Conservation (phyloP, 2,888 invertebrate genomes). For the Eubasilissa splendida region DNA sequence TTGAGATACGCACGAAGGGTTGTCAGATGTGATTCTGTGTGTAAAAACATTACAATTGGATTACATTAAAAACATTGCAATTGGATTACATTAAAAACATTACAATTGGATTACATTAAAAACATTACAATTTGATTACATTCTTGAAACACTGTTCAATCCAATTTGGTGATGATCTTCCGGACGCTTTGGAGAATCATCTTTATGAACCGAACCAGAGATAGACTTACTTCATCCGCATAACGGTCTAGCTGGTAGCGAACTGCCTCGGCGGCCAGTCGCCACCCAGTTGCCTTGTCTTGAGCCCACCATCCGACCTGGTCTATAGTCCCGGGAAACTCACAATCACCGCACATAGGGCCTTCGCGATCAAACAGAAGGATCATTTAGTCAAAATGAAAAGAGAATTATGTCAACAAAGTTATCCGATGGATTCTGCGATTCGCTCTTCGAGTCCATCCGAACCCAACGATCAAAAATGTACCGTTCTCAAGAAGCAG, state of each 20-base stretch:
- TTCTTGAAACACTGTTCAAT: too few species aligned
- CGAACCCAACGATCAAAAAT: constrained; percentile 29
- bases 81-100: too few species aligned
- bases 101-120: too few species aligned
- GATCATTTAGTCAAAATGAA: background rate
- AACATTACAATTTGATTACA: too few species aligned
- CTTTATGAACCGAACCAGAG: too few species aligned
- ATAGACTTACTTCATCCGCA: constrained; percentile 52
- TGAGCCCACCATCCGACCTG: constrained; percentile 25
- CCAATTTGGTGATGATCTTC: too few species aligned
- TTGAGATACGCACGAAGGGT: too few species aligned
- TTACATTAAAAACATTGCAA: too few species aligned
- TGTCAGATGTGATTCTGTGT: too few species aligned
- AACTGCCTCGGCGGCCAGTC: constrained; percentile 28
- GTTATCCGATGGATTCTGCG: background rate
- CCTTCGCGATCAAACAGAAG: background rate
- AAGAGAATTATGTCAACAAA: background rate
- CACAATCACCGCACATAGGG: constrained; percentile 40
- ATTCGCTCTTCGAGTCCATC: background rate
- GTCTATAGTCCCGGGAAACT: constrained; percentile 29
- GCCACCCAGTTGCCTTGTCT: constrained; percentile 15
- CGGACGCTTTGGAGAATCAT: too few species aligned
- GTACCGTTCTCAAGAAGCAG: background rate
- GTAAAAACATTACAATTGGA: too few species aligned
- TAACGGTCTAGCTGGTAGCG: constrained; percentile 41